Evolutionary conservation across 2,797 vertebrate genomes (phyloP), one percentile per base, ranked within the genome.

Genomic region (Siniperca obscura): DNA sequence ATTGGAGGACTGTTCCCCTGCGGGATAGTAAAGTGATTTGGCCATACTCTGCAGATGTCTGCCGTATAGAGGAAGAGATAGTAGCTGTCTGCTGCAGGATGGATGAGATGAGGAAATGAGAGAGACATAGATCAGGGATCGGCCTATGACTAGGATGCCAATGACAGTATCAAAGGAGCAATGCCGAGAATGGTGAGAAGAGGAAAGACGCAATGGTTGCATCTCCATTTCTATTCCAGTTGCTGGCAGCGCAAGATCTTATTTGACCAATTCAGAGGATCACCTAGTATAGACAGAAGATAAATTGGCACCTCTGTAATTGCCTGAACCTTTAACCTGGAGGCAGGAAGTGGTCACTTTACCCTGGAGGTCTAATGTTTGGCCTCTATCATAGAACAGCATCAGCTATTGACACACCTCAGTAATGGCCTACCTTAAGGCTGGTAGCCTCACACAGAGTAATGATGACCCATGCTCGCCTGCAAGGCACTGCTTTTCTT

Each of bases 21-120:
- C 38, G 82, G 85, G 85, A 86, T 76, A 70, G 74, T 88, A 71
- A 87, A 91, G 87, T 85, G 89, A 92, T 93, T 92, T 90, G 85
- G 86, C 78, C 59, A 36, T 70, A 67, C 74, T 84, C 87, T 84
- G 83, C 84, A 88, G 82, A 89, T 70, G 84, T 85, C 86, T 79
- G 83, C 74, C 59, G 46, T 70, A 80, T 68, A 81, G 78, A 69
- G 71, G 70, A 76, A 76, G 82, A 88, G 91, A 92, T 91, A 88
- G 90, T 67, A 65, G 86, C 90, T 92, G 93, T 90, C 94, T 61
- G 71, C 78, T 16, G 62, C 78, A 90, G 86, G 89, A 95, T 94
- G 88, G 90, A 94, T 93, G 93, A 90, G 78, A 84, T 69, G 82
- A 94, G 92, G 94, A 94, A 95, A 95, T 93, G 88, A 93, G 82